A percentile compares a stretch with the other conserved stretches of the same genome.
Conservation (phyloP, 2,113 vertebrate genomes). For the Phylloscopus trochilus region DNA sequence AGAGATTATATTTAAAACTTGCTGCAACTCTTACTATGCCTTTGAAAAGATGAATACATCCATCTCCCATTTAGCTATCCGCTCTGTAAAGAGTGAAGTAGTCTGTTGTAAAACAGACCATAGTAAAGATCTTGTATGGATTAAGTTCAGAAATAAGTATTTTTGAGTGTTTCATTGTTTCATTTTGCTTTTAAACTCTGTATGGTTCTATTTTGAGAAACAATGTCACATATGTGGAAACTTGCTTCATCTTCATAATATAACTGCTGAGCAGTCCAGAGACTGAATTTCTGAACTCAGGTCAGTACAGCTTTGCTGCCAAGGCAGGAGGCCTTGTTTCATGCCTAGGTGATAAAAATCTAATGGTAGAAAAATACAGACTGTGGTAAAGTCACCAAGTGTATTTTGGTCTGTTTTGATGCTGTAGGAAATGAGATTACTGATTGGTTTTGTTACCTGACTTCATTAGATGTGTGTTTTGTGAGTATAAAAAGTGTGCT, state of each 20-base stretch:
- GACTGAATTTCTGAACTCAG: background rate
- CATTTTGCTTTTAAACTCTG: background rate
- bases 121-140: background rate
- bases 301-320: background rate
- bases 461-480: background rate
- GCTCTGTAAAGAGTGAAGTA: background rate
- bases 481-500: background rate
- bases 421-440: constrained; percentile 14
- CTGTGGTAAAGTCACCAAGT: background rate
- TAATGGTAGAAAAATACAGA: background rate
- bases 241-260: background rate
- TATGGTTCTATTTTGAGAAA: background rate
- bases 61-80: background rate
- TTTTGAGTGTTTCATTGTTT: background rate
- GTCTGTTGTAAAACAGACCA: background rate
- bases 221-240: background rate
- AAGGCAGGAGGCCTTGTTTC: background rate
- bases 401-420: constrained; percentile 13
- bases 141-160: background rate
- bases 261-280: background rate
- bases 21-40: background rate
- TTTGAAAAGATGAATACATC: background rate
- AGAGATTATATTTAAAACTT: background rate
- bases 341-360: background rate
- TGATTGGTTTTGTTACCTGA: constrained; percentile 21